Evolutionary conservation across 2,113 vertebrate genomes (phyloP).

Genomic region (Bufo bufo): DNA sequence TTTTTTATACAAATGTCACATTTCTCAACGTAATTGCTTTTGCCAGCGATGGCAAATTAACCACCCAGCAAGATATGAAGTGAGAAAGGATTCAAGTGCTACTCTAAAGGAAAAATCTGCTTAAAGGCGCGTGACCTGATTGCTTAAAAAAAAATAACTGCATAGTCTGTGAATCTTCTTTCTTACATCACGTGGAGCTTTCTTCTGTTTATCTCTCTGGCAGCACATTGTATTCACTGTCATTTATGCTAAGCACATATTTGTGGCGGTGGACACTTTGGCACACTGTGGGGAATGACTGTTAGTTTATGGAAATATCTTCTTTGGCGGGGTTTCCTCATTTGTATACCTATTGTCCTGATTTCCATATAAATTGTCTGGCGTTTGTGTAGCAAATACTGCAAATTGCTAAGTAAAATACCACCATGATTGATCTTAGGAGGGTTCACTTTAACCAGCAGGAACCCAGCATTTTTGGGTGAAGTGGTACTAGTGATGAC

Average conservation of each 20-base stretch:
- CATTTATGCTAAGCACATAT: neutral
- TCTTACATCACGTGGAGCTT: neutral
- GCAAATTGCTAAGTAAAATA: neutral
- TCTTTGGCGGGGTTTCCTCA: neutral
- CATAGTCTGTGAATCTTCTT: neutral
- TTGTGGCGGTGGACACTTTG: neutral
- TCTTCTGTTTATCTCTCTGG: neutral
- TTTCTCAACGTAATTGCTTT: slow-evolving; percentile 6
- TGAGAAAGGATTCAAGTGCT: neutral
- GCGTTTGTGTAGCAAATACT: neutral
- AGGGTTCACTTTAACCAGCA: neutral
- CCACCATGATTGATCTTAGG: neutral
- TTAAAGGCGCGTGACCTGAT: neutral
- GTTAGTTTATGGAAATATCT: slow-evolving; percentile 3
- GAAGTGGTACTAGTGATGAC: neutral
- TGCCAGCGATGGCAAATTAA: neutral
- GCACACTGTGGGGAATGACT: neutral
- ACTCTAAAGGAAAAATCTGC: neutral
- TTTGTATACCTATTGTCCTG: neutral
- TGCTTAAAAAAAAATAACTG: neutral
- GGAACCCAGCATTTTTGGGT: neutral
- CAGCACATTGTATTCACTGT: neutral
- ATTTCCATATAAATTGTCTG: slow-evolving; percentile 11
- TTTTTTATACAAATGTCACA: neutral
- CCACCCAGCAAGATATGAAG: neutral